phyloP scores from a whole-genome alignment of 2,888 invertebrate genomes.

The Bugulina stolonifera region DNA sequence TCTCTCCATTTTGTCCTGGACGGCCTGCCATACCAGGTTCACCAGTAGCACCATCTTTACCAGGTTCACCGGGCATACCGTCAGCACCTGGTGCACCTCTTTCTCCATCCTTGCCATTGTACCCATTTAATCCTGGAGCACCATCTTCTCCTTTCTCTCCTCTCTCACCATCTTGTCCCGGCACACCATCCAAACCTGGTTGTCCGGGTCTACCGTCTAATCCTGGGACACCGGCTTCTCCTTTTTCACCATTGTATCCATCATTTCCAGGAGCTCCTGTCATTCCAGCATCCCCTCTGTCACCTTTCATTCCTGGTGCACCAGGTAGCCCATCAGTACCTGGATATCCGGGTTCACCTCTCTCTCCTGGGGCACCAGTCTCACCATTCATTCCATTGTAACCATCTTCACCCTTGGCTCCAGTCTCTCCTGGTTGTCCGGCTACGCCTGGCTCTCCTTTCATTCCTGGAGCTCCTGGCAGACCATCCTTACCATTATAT shows the following conservation, averaged over 20 bases:
- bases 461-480: neutral
- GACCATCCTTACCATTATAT: neutral
- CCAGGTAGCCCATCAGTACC: neutral
- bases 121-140: constrained; percentile 10
- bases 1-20: neutral
- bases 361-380: neutral
- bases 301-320: neutral
- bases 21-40: neutral
- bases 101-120: neutral
- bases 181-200: constrained; percentile 6
- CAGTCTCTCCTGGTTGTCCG: constrained; percentile 4
- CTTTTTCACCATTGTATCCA: constrained; percentile 15
- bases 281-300: neutral
- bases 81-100: neutral
- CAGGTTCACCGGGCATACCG: neutral
- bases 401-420: neutral
- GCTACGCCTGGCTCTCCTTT: neutral
- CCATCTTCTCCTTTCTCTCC: neutral
- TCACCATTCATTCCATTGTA: neutral
- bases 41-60: neutral
- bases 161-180: neutral
- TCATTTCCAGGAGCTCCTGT: neutral
- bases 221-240: constrained; percentile 17
- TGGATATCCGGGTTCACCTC: neutral
- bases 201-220: neutral